Percentiles rank a stretch among this genome's conserved stretches.
Conservation (phyloP, 2,888 invertebrate species). For the Hemicrepidius hirtus region DNA sequence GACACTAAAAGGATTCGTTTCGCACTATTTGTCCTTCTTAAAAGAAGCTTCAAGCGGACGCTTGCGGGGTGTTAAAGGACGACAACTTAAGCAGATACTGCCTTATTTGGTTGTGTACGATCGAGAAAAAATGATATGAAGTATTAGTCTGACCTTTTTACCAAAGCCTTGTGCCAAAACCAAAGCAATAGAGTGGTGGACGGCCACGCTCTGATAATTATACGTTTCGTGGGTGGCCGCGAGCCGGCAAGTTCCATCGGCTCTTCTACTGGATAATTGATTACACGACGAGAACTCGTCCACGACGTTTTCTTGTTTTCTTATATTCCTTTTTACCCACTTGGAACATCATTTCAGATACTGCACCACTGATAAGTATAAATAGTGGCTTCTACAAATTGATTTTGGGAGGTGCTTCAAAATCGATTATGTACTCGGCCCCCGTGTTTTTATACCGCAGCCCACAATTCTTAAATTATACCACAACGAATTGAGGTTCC, state of each 20-base stretch:
- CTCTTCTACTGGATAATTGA: constrained; percentile 58
- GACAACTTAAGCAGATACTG: neutral
- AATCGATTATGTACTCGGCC: constrained; percentile 51
- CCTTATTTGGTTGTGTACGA: constrained; percentile 1
- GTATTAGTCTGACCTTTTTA: constrained; percentile 44
- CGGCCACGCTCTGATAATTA: constrained; percentile 59
- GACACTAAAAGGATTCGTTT: constrained; percentile 43
- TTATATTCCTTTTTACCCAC: constrained; percentile 57
- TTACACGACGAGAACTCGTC: constrained; percentile 59
- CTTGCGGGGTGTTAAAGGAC: neutral
- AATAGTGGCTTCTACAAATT: constrained; percentile 59
- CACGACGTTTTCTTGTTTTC: constrained; percentile 57
- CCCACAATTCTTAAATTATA: constrained; percentile 41
- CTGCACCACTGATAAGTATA: constrained; percentile 60
- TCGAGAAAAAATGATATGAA: constrained; percentile 10
- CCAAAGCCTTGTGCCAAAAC: constrained; percentile 38
- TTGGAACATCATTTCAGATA: constrained; percentile 58
- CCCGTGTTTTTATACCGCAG: constrained; percentile 22
- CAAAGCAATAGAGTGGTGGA: constrained; percentile 49
- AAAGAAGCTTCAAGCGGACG: neutral
- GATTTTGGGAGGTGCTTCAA: constrained; percentile 56
- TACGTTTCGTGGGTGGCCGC: constrained; percentile 61
- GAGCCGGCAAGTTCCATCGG: constrained; percentile 52
- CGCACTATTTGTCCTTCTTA: constrained; percentile 42
- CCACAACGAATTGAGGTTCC: constrained; percentile 3